Conservation (phyloP, 30 jellyfish, hydroid and myxozoan genomes). For the Turritopsis dohrnii region DNA sequence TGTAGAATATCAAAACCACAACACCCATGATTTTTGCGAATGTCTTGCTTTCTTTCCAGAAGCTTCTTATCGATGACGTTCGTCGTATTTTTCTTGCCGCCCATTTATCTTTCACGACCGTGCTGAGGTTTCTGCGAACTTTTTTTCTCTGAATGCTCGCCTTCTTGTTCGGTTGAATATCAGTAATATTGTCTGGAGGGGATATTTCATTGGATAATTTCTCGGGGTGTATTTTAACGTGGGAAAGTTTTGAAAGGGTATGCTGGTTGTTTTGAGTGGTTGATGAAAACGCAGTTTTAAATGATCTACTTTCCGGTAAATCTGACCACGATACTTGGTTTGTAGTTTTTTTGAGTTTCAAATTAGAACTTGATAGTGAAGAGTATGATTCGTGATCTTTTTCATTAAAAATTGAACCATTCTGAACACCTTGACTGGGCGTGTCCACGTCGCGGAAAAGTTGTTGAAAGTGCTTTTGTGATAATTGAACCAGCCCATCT, state of each 20-base stretch:
- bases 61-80: conserved; percentile 9
- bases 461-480: not conserved
- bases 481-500: not conserved
- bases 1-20: conserved; percentile 58
- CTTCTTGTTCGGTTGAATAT: not conserved
- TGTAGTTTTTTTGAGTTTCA: not conserved
- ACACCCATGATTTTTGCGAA: conserved; percentile 82
- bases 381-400: too few relatives aligned
- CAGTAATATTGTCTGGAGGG: not conserved
- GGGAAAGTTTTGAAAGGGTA: not conserved
- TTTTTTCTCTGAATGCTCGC: not conserved
- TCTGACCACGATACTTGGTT: conserved; percentile 30
- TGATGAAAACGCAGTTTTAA: not conserved
- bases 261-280: not conserved
- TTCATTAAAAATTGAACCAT: too few relatives aligned
- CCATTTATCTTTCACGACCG: conserved; percentile 15
- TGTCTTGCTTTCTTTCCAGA: conserved; percentile 54
- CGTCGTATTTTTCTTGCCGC: conserved; percentile 14
- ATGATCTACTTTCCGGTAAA: not conserved
- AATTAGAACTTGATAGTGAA: not conserved
- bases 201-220: not conserved
- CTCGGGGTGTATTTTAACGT: not conserved
- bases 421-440: not conserved
- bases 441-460: not conserved
- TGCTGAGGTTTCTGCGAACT: not conserved